Conservation (phyloP, 2,797 vertebrate genomes). For the Myotis myotis region DNA sequence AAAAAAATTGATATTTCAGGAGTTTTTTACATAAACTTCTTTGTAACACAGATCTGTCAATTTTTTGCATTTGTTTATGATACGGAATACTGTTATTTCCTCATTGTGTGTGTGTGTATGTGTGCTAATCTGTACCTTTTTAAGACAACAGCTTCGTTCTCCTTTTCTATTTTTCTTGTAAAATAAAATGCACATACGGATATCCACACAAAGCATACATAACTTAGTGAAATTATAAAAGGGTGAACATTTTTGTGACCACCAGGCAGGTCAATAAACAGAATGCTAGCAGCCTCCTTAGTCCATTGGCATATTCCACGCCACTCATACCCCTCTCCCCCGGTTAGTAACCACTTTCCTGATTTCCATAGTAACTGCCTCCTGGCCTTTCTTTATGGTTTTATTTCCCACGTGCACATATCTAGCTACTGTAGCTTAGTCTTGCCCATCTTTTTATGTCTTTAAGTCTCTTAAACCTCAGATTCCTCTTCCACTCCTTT, state of each 20-base stretch:
- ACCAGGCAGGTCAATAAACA: background rate
- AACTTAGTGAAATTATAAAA: conserved; percentile 14
- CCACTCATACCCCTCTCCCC: background rate
- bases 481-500: background rate
- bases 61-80: background rate
- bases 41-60: background rate
- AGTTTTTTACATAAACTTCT: background rate
- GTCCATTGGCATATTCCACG: rapidly evolving
- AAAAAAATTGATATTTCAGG: background rate
- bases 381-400: background rate
- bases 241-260: background rate
- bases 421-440: background rate
- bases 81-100: background rate
- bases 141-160: background rate
- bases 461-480: background rate
- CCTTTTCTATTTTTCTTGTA: conserved; percentile 14
- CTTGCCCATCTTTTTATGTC: background rate
- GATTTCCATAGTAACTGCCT: background rate
- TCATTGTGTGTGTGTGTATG: background rate
- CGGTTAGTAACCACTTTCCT: background rate
- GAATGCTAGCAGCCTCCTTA: background rate
- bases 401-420: background rate
- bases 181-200: background rate
- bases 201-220: background rate
- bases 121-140: background rate